Percentiles rank a stretch among this genome's conserved stretches.
These are phyloP conservation scores for Candidula unifasciata DNA, from an alignment of 2,888 invertebrate genomes.

Conservation along the genomic window DNA sequence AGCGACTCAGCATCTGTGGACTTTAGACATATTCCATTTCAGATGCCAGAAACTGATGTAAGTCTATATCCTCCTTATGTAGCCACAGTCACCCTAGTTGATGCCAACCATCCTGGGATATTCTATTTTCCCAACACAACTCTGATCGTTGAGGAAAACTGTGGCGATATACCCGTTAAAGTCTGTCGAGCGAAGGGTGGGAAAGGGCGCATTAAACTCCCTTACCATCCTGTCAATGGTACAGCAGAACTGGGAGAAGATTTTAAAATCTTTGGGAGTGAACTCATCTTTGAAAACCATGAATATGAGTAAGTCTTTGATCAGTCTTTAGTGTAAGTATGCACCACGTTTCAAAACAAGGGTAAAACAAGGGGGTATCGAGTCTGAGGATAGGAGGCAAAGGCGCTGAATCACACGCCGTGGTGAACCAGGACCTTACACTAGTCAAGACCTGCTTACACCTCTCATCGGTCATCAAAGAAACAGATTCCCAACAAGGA, in stretches of 20 bases:
- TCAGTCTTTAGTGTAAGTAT: no score
- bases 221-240: slow-evolving; percentile 92
- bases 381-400: no score
- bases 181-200: slow-evolving; percentile 87
- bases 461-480: no score
- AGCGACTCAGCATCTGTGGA: no score
- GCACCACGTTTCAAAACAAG: no score
- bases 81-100: slow-evolving; percentile 98
- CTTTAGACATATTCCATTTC: no score
- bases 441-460: no score
- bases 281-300: slow-evolving; percentile 96
- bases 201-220: slow-evolving; percentile 90
- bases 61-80: slow-evolving; percentile 91
- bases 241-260: slow-evolving; percentile 92
- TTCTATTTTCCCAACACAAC: slow-evolving; percentile 93
- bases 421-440: no score
- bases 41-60: slow-evolving; percentile 74
- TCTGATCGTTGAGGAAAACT: slow-evolving; percentile 86
- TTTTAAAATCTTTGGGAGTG: slow-evolving; percentile 88
- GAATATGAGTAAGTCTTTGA: slow-evolving; percentile 98
- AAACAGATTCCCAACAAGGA: no score
- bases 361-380: no score
- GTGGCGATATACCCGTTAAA: slow-evolving; percentile 89
- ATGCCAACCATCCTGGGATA: slow-evolving; percentile 99
- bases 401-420: no score